phyloP scores from a whole-genome alignment of 2,113 vertebrate genomes.

The Actenoides hombroni region DNA sequence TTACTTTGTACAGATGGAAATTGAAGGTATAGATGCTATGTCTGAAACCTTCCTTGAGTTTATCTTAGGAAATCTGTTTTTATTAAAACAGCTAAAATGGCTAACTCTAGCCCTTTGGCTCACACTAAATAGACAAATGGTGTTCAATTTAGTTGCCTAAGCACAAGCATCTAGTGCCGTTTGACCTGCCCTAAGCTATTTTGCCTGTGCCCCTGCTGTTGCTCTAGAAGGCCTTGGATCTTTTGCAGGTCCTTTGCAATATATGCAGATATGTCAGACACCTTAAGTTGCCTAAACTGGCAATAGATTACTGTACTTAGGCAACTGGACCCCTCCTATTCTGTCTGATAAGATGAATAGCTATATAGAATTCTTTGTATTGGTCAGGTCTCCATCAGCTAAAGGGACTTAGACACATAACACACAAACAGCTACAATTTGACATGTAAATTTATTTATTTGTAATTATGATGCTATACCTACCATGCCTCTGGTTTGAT shows the following conservation, averaged over 20 bases:
- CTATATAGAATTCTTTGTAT: background rate
- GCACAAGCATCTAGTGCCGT: background rate
- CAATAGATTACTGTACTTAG: background rate
- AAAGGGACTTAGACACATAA: background rate
- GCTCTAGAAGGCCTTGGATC: background rate
- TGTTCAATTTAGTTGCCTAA: background rate
- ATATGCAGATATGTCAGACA: background rate
- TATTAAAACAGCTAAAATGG: background rate
- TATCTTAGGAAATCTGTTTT: background rate
- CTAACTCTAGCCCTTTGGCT: background rate
- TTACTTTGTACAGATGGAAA: background rate
- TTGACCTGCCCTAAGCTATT: background rate
- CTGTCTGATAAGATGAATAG: background rate
- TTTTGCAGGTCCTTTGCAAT: background rate
- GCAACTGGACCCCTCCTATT: background rate
- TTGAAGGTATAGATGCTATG: background rate
- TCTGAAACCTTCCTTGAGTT: background rate
- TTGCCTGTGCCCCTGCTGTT: background rate
- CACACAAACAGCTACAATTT: background rate
- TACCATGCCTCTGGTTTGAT: background rate
- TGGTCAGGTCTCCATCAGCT: background rate
- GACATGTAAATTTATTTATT: background rate
- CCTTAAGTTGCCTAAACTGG: background rate
- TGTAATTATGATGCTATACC: background rate
- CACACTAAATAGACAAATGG: background rate